Percentiles rank a stretch among this genome's conserved stretches.
These are phyloP conservation scores for Sclerodermus sp. DNA, from an alignment of 2,888 invertebrate species.

Conservation along the genomic window DNA sequence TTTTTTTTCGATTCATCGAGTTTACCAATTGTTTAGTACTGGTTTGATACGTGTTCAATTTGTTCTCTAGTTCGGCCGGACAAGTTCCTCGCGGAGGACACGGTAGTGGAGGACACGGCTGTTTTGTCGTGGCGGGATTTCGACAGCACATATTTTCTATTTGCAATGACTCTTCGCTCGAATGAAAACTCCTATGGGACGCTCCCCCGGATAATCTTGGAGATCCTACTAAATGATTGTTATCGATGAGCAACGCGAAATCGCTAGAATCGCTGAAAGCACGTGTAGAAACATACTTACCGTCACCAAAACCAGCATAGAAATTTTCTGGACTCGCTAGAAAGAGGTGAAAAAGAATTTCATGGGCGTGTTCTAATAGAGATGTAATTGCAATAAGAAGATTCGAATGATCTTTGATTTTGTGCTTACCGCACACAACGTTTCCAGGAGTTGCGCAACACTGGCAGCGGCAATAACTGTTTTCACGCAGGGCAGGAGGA, in stretches of 20 bases:
- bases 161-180: constrained; percentile 19
- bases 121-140: constrained; percentile 24
- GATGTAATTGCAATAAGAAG: no score
- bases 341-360: not conserved
- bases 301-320: not conserved
- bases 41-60: constrained; percentile 55
- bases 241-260: no score
- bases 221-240: constrained; percentile 27
- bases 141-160: constrained; percentile 36
- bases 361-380: not conserved
- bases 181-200: constrained; percentile 25
- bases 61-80: constrained; percentile 57
- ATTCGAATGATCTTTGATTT: no score
- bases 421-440: no score
- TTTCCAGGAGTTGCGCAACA: constrained; percentile 11
- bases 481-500: constrained; percentile 21
- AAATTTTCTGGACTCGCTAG: no score
- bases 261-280: not conserved
- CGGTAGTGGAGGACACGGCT: constrained; percentile 10
- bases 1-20: no score
- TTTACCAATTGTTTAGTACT: constrained; percentile 57
- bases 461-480: constrained; percentile 33
- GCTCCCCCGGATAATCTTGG: constrained; percentile 42
- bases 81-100: constrained; percentile 46
- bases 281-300: not conserved